A percentile compares a stretch with the other conserved stretches of the same genome.
phyloP scores from a whole-genome alignment of 2,113 vertebrate genomes.

The Stomatorhinus ivindoensis region DNA sequence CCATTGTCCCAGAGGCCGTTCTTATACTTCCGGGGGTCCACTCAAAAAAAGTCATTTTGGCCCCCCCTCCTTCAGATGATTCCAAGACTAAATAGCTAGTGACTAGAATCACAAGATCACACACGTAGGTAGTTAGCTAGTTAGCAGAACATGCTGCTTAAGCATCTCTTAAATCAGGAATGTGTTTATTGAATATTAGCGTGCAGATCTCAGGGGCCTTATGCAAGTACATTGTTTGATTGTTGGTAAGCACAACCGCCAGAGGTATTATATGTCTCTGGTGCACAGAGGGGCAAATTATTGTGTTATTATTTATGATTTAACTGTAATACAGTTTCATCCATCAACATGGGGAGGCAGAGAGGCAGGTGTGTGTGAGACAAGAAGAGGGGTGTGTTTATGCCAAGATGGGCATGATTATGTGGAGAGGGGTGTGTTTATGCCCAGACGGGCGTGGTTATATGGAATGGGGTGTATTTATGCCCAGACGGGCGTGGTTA shows the following conservation, averaged over 20 bases:
- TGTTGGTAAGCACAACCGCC: neutral
- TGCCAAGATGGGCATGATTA: neutral
- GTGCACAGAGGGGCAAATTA: neutral
- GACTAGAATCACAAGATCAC: neutral
- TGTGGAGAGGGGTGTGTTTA: neutral
- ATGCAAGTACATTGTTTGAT: neutral
- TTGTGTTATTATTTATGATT: neutral
- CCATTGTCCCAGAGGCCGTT: neutral
- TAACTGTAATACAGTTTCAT: neutral
- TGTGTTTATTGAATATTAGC: neutral
- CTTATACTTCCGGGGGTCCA: neutral
- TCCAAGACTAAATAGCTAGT: neutral
- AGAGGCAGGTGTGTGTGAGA: neutral
- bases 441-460: neutral
- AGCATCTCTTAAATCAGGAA: neutral
- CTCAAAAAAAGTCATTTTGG: neutral
- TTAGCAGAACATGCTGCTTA: neutral
- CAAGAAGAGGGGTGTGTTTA: neutral
- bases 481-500: neutral
- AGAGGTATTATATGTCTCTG: neutral
- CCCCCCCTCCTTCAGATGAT: neutral
- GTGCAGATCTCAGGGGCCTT: neutral
- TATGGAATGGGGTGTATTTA: neutral
- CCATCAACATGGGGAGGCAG: neutral
- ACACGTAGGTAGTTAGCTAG: neutral